A percentile compares a stretch with the other conserved stretches of the same genome.
These are phyloP conservation scores for Eulemur coronatus DNA, from an alignment of 2,797 vertebrate species.

Conservation along the genomic window DNA sequence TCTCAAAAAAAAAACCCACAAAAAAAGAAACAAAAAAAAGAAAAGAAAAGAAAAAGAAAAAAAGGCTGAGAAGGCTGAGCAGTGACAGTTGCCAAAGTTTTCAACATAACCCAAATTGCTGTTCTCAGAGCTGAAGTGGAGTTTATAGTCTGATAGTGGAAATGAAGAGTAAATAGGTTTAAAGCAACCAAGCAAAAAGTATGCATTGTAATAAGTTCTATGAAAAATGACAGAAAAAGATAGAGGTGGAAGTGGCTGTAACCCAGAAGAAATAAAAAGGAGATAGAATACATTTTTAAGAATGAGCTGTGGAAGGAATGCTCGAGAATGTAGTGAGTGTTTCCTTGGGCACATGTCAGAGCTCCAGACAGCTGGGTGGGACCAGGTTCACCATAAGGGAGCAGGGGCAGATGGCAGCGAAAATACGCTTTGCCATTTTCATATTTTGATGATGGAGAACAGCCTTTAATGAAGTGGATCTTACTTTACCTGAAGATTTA, in stretches of 20 bases:
- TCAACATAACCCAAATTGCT: background rate
- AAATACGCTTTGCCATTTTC: background rate
- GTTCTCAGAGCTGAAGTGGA: background rate
- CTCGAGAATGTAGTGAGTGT: background rate
- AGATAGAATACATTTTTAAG: background rate
- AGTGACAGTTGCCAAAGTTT: background rate
- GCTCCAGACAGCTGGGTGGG: no score
- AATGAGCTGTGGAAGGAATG: background rate
- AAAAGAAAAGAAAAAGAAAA: no score
- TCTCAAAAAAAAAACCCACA: no score
- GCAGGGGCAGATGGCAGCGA: background rate
- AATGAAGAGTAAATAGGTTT: background rate
- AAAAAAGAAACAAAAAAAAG: no score
- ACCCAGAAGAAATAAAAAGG: background rate
- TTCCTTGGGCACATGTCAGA: background rate
- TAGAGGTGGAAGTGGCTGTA: background rate
- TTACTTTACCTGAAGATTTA: background rate
- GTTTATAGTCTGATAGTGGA: background rate
- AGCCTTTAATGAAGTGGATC: background rate
- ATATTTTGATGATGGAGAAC: background rate
- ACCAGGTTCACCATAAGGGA: background rate
- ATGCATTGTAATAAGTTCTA: background rate
- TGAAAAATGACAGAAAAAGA: background rate
- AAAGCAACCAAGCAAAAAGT: background rate
- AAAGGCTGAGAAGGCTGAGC: no score